Evolutionary conservation across 1,140 invertebrate species (phyloP).

Genomic region (silkworm (Bombyx mori)): ASM3026992v2 NC_085119.1:6714501-6715000

Average conservation of each 20-base stretch:
- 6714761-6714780: background rate
- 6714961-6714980: slow-evolving; percentile 25
- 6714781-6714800: slow-evolving; percentile 7
- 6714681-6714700: no score
- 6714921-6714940: background rate
- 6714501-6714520: no score
- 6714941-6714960: background rate
- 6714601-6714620: no score
- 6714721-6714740: no score
- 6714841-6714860: slow-evolving; percentile 50
- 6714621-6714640: no score
- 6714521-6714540: no score
- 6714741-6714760: background rate
- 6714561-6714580: no score
- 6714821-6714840: slow-evolving; percentile 41
- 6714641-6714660: no score
- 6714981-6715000: slow-evolving; percentile 44
- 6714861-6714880: slow-evolving; percentile 8
- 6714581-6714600: no score
- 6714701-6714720: no score
- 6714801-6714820: slow-evolving; percentile 57
- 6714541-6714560: no score
- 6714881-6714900: slow-evolving; percentile 2
- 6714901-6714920: slow-evolving; percentile 34
- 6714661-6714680: no score